A percentile compares a stretch with the other conserved stretches of the same genome.
Conservation (phyloP, 2,113 vertebrate species). For the Zosterops lateralis region DNA sequence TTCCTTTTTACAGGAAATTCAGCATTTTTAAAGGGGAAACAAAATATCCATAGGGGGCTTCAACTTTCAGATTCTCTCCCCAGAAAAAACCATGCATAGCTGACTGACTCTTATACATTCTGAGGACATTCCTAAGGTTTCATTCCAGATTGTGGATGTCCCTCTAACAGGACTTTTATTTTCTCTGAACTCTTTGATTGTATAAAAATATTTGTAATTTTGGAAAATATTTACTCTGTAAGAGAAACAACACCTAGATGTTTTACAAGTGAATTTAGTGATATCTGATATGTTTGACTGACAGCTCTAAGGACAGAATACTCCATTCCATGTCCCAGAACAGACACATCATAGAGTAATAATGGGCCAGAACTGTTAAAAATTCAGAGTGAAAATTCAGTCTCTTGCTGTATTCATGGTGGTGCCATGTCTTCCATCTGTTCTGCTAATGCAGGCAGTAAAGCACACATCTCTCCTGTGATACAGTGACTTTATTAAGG, state of each 20-base stretch:
- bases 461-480: background rate
- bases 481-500: background rate
- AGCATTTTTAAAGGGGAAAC: background rate
- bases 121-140: background rate
- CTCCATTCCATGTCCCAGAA: background rate
- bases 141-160: background rate
- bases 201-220: background rate
- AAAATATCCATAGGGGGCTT: background rate
- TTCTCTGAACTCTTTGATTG: background rate
- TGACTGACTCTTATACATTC: background rate
- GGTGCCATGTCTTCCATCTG: background rate
- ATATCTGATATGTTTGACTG: background rate
- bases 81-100: background rate
- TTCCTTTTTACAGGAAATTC: background rate
- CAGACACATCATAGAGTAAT: background rate
- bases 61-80: background rate
- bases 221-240: background rate
- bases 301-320: background rate
- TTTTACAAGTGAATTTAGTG: background rate
- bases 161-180: background rate
- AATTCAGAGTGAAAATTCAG: background rate
- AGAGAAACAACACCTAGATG: background rate
- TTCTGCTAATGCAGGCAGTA: background rate
- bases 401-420: background rate
- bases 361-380: background rate